Evolutionary conservation across 2,888 invertebrate genomes (phyloP).

Genomic region (Yponomeuta malinellus): DNA sequence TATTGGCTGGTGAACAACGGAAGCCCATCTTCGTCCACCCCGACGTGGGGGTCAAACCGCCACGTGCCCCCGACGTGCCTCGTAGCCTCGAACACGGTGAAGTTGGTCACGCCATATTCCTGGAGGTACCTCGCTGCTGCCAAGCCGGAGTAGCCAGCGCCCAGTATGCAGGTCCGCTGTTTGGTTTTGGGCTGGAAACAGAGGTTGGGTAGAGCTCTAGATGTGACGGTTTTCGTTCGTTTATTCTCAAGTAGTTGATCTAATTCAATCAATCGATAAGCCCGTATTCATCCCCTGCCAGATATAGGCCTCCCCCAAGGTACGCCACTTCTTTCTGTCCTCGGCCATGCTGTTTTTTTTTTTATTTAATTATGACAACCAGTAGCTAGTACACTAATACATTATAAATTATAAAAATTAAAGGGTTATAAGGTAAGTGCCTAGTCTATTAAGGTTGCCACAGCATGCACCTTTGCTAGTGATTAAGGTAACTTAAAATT

Average conservation of each 20-base stretch:
- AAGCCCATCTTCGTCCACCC: constrained; percentile 78
- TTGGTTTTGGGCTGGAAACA: constrained; percentile 33
- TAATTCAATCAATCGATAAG: no score
- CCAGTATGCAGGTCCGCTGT: constrained; percentile 74
- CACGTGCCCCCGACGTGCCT: constrained; percentile 85
- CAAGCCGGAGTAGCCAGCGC: constrained; percentile 85
- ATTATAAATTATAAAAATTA: no score
- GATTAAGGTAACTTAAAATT: no score
- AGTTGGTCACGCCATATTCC: constrained; percentile 62
- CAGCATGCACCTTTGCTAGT: no score
- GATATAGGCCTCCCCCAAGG: background rate
- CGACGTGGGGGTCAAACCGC: constrained; percentile 81
- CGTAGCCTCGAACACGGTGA: constrained; percentile 82
- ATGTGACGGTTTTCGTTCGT: background rate
- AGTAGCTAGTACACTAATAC: no score
- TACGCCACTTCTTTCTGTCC: background rate
- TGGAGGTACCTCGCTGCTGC: constrained; percentile 78
- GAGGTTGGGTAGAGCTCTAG: constrained; percentile 8
- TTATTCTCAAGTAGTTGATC: background rate
- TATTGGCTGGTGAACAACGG: constrained; percentile 89
- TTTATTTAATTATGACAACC: no score
- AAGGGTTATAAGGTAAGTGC: no score
- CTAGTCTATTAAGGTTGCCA: no score
- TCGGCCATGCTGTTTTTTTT: background rate
- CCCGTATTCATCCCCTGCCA: background rate